These are phyloP conservation scores for Bos indicus DNA, from an alignment of 2,113 vertebrate genomes.

Conservation along the genomic window DNA sequence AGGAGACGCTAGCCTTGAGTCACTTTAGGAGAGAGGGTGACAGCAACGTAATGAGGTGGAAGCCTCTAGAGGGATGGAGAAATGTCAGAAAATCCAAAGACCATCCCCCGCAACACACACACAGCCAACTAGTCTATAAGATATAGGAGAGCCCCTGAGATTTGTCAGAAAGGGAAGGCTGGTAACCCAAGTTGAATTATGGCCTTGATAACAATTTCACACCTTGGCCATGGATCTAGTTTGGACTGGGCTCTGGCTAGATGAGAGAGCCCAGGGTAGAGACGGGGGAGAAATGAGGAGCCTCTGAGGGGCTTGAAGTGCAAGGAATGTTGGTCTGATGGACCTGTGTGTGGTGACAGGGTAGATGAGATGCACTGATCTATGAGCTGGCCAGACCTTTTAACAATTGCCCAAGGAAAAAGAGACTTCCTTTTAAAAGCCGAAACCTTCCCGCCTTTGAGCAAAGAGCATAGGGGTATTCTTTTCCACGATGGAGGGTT, in stretches of 20 bases:
- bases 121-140: not conserved
- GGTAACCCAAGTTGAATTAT: not conserved
- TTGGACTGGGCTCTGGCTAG: not conserved
- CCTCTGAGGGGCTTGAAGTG: not conserved
- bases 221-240: not conserved
- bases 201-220: not conserved
- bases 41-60: not conserved
- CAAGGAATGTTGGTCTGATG: not conserved
- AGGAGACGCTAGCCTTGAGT: not conserved
- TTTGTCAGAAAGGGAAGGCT: not conserved
- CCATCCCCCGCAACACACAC: not conserved
- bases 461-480: not conserved
- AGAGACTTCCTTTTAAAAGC: not conserved
- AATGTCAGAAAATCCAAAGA: not conserved
- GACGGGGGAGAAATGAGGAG: not conserved
- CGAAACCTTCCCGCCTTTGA: not conserved
- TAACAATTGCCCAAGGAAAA: not conserved
- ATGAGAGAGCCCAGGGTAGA: not conserved
- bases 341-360: not conserved
- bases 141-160: not conserved
- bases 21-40: not conserved
- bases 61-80: not conserved
- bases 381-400: constrained; percentile 25
- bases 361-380: not conserved
- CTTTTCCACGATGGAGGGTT: not conserved